A percentile compares a stretch with the other conserved stretches of the same genome.
phyloP scores from a whole-genome alignment of 2,113 vertebrate genomes.

The Oreochromis tanganicae region DNA sequence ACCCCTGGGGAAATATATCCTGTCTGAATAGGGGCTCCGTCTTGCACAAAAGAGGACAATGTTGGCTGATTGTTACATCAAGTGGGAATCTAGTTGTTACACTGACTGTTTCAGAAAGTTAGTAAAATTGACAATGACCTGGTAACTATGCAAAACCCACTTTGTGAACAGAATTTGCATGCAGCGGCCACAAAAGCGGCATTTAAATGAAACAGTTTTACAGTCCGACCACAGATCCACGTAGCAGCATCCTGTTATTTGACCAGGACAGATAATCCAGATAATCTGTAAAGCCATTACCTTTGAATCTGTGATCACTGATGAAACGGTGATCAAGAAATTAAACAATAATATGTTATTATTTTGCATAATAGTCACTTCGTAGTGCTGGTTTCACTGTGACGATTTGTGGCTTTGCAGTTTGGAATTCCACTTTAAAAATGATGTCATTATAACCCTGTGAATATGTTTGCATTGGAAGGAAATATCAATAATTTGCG shows the following conservation, averaged over 20 bases:
- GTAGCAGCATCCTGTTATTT: not conserved
- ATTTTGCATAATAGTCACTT: not conserved
- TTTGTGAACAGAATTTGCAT: not conserved
- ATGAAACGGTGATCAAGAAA: not conserved
- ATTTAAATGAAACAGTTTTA: not conserved
- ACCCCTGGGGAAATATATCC: not conserved
- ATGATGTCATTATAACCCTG: not conserved
- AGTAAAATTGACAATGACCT: not conserved
- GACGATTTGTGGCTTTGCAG: not conserved
- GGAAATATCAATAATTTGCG: not conserved
- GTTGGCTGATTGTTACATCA: not conserved
- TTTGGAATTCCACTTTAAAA: not conserved
- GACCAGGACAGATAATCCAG: not conserved
- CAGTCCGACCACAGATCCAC: not conserved
- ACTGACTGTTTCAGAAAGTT: not conserved
- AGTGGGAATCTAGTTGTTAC: not conserved
- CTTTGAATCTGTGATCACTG: not conserved
- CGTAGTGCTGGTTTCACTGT: not conserved
- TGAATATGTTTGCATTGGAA: not conserved
- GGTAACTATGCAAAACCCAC: not conserved
- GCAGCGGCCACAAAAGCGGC: not conserved
- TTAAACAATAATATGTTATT: not conserved
- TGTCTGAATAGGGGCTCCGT: not conserved
- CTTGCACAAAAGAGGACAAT: not conserved
- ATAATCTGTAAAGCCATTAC: not conserved